phyloP scores from a whole-genome alignment of 2,888 invertebrate genomes.

The Volucella inanis region DNA sequence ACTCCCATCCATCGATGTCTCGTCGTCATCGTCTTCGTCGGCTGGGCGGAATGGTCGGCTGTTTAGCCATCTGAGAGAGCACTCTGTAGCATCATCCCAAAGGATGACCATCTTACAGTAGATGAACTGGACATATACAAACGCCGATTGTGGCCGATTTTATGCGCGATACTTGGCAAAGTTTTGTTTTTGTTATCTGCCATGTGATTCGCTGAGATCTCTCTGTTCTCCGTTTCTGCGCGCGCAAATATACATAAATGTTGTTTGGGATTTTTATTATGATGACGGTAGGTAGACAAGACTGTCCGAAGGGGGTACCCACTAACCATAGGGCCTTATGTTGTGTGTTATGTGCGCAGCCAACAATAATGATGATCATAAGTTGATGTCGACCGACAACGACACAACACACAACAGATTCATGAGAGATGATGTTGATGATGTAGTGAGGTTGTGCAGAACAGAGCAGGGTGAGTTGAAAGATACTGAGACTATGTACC shows the following conservation, averaged over 20 bases:
- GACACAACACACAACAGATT: constrained; percentile 75
- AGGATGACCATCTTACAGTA: constrained; percentile 56
- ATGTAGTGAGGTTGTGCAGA: constrained; percentile 56
- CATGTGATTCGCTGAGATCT: constrained; percentile 71
- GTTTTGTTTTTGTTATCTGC: constrained; percentile 71
- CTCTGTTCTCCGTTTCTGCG: constrained; percentile 34
- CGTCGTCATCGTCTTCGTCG: constrained; percentile 16
- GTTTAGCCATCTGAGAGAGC: constrained; percentile 59
- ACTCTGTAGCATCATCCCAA: constrained; percentile 53
- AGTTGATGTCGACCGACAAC: constrained; percentile 75
- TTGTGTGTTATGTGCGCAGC: constrained; percentile 67
- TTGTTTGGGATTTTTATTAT: constrained; percentile 64
- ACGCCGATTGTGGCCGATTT: constrained; percentile 74
- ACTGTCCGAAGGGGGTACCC: constrained; percentile 33
- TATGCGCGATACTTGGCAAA: constrained; percentile 65
- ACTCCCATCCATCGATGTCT: constrained; percentile 72
- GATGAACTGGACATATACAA: constrained; percentile 56
- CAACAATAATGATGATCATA: constrained; percentile 75
- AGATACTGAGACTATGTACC: constrained; percentile 13
- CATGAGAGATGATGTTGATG: constrained; percentile 75
- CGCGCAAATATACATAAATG: constrained; percentile 65
- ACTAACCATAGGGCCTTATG: constrained; percentile 57
- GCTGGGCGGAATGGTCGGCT: neutral
- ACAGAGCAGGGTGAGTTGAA: constrained; percentile 6
- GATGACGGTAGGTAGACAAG: constrained; percentile 15